Base-by-base conservation (phyloP, 2,888 invertebrate species). In the Dasysyrphus tricinctus region DNA sequence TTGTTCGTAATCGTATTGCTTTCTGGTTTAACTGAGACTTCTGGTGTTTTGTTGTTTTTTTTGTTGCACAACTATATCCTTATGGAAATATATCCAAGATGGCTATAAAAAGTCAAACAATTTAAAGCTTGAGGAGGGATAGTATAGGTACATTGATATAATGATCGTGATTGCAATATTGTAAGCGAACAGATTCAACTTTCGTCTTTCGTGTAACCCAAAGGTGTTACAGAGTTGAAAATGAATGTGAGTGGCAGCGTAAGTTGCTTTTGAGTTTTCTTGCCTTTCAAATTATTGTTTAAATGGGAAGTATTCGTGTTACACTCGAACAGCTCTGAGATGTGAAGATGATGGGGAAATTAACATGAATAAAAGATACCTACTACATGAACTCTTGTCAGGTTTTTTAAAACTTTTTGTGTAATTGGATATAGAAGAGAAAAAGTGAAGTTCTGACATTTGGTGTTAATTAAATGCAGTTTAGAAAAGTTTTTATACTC, bases 161-260 rank as follows among this genome's bases (percentile, higher is more conserved):
- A 42, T 69, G 73, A 82, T 78, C 78, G 82, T 82, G 82, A 82
- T 82, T 78, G 82, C 67, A 73, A 76, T 63, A 47, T 82, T 77
- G 77, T 82, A 56, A 69, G 61, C 54, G 73, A 73, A 59, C 51
- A 77, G 59, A 73, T 76, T 24, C n/a, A 77, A 67, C 61, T 61
- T 61, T 61, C 61, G 42, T 42, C 44, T 57, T 44, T 78, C 34
- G 59, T 78, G 67, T 82, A 24, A 54, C 44, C 54, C 34, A 73
- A 61, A 75, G 69, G 78, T 73, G 78, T 59, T 51, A 73, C 72
- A 65, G 44, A 73, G 77, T 67, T 77, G 65, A 73, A 77, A 76
- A 76, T 32, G 56, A 49, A 11, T 65, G 56, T 80, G 24, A 74
- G 42, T 79, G 56, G 47, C 47, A 24, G 79, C 29, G n/a, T 39